Evolutionary conservation across 2,113 vertebrate genomes (phyloP).

Genomic region (Ciconia maguari): DNA sequence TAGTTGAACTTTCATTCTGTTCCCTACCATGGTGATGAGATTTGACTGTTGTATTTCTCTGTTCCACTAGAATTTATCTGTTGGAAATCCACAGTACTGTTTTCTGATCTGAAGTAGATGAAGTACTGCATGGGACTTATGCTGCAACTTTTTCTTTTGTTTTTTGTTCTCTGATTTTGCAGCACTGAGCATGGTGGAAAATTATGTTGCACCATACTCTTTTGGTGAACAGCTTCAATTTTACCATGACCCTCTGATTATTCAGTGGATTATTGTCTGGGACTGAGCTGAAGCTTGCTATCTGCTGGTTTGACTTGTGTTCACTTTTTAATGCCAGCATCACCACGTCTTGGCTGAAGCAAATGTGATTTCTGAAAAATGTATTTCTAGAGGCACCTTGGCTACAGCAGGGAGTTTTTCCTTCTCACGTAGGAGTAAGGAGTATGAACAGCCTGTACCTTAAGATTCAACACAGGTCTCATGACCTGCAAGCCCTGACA

Average conservation of each 20-base stretch:
- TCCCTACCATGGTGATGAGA: background rate
- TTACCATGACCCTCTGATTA: background rate
- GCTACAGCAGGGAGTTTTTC: background rate
- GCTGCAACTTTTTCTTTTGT: background rate
- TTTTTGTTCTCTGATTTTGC: background rate
- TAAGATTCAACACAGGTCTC: background rate
- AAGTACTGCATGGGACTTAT: background rate
- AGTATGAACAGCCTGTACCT: background rate
- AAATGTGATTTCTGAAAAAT: background rate
- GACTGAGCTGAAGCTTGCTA: background rate
- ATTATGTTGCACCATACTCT: background rate
- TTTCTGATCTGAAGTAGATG: background rate
- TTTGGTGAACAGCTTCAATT: background rate
- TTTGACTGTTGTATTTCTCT: background rate
- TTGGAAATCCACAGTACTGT: background rate
- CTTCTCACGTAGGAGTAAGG: background rate
- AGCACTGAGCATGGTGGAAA: background rate
- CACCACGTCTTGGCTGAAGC: background rate
- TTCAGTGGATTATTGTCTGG: background rate
- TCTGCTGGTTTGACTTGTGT: background rate
- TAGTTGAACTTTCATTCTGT: background rate
- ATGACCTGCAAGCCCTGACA: background rate
- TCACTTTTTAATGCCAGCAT: background rate
- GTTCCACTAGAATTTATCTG: background rate
- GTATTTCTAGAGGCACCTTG: background rate